Conservation (phyloP, 2,888 invertebrate species). For the Acrobeloides nanus region DNA sequence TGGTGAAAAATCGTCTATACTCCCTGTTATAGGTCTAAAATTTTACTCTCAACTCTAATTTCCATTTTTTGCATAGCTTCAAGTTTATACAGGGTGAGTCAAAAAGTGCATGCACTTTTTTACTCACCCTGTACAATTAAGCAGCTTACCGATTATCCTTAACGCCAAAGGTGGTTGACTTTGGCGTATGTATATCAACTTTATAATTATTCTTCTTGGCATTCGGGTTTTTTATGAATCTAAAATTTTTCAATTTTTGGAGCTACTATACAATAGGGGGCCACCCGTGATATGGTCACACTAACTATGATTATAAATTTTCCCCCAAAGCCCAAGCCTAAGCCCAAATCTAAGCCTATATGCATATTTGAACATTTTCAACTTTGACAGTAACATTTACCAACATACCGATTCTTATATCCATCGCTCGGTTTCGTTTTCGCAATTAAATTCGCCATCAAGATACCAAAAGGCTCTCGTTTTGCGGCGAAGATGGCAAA, state of each 20-base stretch:
- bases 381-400: no score
- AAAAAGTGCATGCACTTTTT: constrained; percentile 2
- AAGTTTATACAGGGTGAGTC: no score
- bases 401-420: constrained; percentile 21
- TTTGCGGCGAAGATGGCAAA: constrained; percentile 30
- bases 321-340: no score
- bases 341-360: no score
- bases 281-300: no score
- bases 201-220: constrained; percentile 7
- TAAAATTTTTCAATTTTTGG: constrained; percentile 7
- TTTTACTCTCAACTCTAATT: no score
- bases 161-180: constrained; percentile 30
- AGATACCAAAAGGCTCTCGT: constrained; percentile 33
- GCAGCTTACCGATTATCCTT: constrained; percentile 20
- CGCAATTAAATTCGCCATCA: constrained; percentile 32
- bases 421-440: constrained; percentile 19
- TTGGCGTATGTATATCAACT: constrained; percentile 17
- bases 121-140: neutral
- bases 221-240: constrained; percentile 26
- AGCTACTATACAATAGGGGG: constrained; percentile 4
- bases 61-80: no score
- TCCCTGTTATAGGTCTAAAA: constrained; percentile 6
- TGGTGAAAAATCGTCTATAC: constrained; percentile 11
- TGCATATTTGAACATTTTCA: no score
- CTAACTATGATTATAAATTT: no score